Conservation (phyloP, 2,113 vertebrate genomes). For the Macrotis lagotis region DNA sequence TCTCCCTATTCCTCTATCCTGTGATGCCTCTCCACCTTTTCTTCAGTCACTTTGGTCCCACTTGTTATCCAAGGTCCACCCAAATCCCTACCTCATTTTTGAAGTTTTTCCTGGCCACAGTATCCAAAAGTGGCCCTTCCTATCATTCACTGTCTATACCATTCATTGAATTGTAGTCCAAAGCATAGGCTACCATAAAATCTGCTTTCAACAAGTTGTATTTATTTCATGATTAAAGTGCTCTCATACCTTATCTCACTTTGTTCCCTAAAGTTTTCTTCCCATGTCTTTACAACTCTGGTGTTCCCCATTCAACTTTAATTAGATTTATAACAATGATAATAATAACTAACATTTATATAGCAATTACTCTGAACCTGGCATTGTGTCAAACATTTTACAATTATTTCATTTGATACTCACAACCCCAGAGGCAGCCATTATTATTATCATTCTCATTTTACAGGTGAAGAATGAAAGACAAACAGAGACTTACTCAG, state of each 20-base stretch:
- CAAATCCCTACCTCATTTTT: not conserved
- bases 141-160: not conserved
- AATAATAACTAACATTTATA: not conserved
- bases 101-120: not conserved
- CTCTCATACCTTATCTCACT: not conserved
- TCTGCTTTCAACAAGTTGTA: not conserved
- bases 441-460: not conserved
- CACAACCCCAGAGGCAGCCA: not conserved
- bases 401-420: not conserved
- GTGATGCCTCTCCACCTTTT: not conserved
- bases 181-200: not conserved
- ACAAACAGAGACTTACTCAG: not conserved
- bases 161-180: not conserved
- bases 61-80: not conserved
- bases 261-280: not conserved
- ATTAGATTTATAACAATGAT: not conserved
- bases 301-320: not conserved
- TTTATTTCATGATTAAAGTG: not conserved
- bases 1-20: not conserved
- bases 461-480: not conserved
- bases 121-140: not conserved
- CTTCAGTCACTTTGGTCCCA: not conserved
- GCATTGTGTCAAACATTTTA: not conserved
- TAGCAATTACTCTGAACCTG: not conserved
- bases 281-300: not conserved